phyloP scores from a whole-genome alignment of 2,888 invertebrate genomes.

The Drosophila multiciliata region DNA sequence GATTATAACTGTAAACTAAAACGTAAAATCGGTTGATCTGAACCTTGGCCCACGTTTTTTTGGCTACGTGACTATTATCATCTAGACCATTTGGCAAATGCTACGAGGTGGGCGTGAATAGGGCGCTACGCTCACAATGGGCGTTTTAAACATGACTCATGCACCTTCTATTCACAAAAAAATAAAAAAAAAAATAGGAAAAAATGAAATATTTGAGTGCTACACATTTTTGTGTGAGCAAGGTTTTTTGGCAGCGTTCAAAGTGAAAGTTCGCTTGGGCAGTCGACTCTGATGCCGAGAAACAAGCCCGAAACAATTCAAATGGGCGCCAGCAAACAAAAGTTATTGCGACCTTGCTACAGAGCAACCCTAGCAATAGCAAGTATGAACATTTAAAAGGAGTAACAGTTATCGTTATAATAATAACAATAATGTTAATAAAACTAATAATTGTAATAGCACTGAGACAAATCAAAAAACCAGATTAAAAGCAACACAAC shows the following conservation, averaged over 20 bases:
- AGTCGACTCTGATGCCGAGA: slow-evolving; percentile 15
- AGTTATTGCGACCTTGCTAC: slow-evolving; percentile 58
- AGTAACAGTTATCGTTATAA: slow-evolving; percentile 14
- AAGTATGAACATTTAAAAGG: slow-evolving; percentile 3
- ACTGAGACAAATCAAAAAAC: slow-evolving; percentile 12
- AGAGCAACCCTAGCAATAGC: background rate
- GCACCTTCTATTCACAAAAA: slow-evolving; percentile 9
- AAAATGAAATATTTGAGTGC: slow-evolving; percentile 20
- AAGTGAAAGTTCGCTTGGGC: slow-evolving; percentile 54
- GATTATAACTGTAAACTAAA: background rate
- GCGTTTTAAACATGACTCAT: slow-evolving; percentile 35
- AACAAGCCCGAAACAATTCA: slow-evolving; percentile 11
- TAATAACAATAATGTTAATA: slow-evolving; percentile 10
- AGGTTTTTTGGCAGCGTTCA: slow-evolving; percentile 14
- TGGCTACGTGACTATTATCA: slow-evolving; percentile 33
- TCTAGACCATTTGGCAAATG: slow-evolving; percentile 23
- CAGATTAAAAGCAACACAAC: slow-evolving; percentile 46
- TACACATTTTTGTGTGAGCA: slow-evolving; percentile 35
- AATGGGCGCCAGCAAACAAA: slow-evolving; percentile 39
- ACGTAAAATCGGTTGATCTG: slow-evolving; percentile 4
- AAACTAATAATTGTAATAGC: slow-evolving; percentile 25
- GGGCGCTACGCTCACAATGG: slow-evolving; percentile 29
- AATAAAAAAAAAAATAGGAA: background rate
- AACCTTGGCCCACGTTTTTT: slow-evolving; percentile 29
- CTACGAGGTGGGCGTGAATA: slow-evolving; percentile 36